phyloP scores from a whole-genome alignment of 1,140 invertebrate species.

The Hycleus phaleratus region DNA sequence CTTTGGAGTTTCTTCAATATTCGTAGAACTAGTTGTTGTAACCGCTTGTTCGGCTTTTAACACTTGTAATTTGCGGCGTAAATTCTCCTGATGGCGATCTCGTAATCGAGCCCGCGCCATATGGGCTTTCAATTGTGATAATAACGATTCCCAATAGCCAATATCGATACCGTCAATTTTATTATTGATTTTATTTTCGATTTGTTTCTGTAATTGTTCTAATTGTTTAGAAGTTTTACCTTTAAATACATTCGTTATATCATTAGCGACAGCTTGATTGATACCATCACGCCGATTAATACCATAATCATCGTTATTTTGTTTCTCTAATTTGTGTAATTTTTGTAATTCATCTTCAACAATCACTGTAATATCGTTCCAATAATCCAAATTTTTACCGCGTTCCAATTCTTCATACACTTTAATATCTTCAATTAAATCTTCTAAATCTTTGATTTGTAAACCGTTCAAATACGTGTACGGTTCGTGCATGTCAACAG shows the following conservation, averaged over 20 bases:
- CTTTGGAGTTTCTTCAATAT: conserved; percentile 26
- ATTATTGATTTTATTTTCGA: conserved; percentile 80
- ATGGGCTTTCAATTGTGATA: conserved; percentile 90
- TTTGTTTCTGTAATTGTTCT: conserved; percentile 72
- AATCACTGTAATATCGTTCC: conserved; percentile 95
- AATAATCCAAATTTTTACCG: conserved; percentile 85
- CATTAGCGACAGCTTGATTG: conserved; percentile 82
- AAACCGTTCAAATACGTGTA: conserved; percentile 93
- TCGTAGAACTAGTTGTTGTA: conserved; percentile 32
- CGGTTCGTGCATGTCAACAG: conserved; percentile 97
- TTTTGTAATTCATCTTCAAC: conserved; percentile 92
- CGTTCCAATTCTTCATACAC: conserved; percentile 82
- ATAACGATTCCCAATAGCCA: conserved; percentile 92
- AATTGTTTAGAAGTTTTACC: conserved; percentile 87
- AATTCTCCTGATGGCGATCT: conserved; percentile 86
- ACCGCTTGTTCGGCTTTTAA: conserved; percentile 76
- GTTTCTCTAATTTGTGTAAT: conserved; percentile 63
- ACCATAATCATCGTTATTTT: conserved; percentile 54
- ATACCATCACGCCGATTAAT: conserved; percentile 83
- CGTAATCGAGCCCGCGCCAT: conserved; percentile 87
- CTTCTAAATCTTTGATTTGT: conserved; percentile 89
- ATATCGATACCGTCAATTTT: conserved; percentile 89
- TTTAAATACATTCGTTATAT: conserved; percentile 87
- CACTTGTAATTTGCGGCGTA: conserved; percentile 81
- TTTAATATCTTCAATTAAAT: conserved; percentile 95